A percentile compares a stretch with the other conserved stretches of the same genome.
These are phyloP conservation scores for Merodon equestris DNA, from an alignment of 2,888 invertebrate species.

Conservation along the genomic window DNA sequence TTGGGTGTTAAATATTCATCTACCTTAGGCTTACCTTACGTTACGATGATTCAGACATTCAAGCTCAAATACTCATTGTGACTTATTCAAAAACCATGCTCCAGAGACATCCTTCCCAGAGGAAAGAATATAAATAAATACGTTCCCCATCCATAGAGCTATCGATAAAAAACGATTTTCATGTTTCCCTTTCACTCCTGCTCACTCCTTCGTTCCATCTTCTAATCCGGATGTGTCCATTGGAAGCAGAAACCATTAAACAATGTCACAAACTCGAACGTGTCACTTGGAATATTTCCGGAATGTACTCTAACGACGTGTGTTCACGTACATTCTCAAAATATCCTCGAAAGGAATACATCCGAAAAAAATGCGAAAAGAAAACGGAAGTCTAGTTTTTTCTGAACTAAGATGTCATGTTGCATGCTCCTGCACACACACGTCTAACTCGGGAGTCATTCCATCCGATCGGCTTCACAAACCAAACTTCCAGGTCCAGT, in stretches of 20 bases:
- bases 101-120: background rate
- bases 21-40: too few species aligned
- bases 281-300: conserved; percentile 64
- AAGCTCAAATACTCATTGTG: too few species aligned
- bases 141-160: conserved; percentile 39
- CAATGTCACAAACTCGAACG: conserved; percentile 63
- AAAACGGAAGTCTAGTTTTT: conserved; percentile 36
- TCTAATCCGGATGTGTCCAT: conserved; percentile 8
- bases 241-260: conserved; percentile 62
- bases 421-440: conserved; percentile 43
- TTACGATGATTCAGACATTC: too few species aligned
- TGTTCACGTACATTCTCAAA: conserved; percentile 36
- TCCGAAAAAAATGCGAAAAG: background rate
- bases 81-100: too few species aligned
- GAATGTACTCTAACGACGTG: conserved; percentile 58
- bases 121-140: conserved; percentile 43
- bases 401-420: conserved; percentile 59
- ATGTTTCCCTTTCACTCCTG: conserved; percentile 17
- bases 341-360: background rate
- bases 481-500: too few species aligned
- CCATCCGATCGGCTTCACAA: background rate
- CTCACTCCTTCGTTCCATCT: background rate
- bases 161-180: conserved; percentile 51
- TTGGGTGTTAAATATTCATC: too few species aligned
- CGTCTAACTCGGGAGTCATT: conserved; percentile 25